Evolutionary conservation across 2,888 invertebrate genomes (phyloP).

Genomic region (Eulithis testata): DNA sequence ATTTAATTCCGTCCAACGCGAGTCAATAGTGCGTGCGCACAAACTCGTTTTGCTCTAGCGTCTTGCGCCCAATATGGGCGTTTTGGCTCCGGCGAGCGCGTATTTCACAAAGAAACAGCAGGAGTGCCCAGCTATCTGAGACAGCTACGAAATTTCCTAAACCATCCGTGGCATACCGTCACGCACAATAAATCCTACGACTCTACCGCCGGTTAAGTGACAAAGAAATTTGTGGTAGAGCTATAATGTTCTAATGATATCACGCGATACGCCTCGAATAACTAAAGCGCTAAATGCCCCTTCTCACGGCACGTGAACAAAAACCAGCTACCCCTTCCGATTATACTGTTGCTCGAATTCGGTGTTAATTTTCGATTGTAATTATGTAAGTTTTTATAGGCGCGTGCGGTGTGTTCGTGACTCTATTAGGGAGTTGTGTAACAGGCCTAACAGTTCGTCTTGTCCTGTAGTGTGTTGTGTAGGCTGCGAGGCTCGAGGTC

Average conservation of each 20-base stretch:
- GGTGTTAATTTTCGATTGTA: conserved; percentile 58
- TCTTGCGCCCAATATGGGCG: conserved; percentile 49
- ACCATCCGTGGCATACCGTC: conserved; percentile 56
- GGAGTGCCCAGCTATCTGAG: conserved; percentile 49
- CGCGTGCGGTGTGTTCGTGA: conserved; percentile 51
- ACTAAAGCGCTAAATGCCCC: conserved; percentile 66
- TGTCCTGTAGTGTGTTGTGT: conserved; percentile 25
- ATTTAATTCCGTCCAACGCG: conserved; percentile 42
- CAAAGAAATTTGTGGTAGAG: conserved; percentile 70
- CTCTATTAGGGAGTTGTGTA: conserved; percentile 50
- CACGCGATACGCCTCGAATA: conserved; percentile 68
- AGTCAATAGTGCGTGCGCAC: conserved; percentile 47
- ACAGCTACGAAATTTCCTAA: conserved; percentile 53
- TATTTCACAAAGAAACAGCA: conserved; percentile 47
- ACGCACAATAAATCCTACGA: conserved; percentile 65
- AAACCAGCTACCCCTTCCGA: conserved; percentile 53
- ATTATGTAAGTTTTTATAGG: conserved; percentile 58
- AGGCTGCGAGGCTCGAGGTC: conserved; percentile 40
- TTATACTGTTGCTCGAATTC: conserved; percentile 55
- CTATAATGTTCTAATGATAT: conserved; percentile 70
- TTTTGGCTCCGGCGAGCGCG: conserved; percentile 43
- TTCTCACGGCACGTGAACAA: conserved; percentile 61
- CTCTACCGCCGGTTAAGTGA: conserved; percentile 66
- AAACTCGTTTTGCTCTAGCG: conserved; percentile 44
- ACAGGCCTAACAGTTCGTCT: conserved; percentile 41